A percentile compares a stretch with the other conserved stretches of the same genome.
Conservation (phyloP, 2,888 invertebrate species). For the Mimumesa dahlbomi region DNA sequence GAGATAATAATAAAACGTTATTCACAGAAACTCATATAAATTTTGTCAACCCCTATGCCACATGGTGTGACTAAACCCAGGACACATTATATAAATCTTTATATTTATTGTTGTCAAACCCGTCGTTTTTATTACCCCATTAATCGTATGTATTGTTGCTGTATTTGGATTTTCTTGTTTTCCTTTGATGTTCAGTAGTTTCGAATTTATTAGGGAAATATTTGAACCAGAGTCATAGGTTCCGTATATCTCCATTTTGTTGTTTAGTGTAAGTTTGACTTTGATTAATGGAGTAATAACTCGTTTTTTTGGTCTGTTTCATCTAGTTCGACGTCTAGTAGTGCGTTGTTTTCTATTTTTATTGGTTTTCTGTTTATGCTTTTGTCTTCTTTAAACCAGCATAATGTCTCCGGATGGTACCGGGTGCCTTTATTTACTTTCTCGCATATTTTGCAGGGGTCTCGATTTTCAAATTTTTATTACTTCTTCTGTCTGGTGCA, state of each 20-base stretch:
- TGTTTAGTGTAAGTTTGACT: slow-evolving; percentile 49
- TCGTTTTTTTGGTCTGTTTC: slow-evolving; percentile 54
- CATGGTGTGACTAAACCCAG: too few relatives aligned
- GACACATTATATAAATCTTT: too few relatives aligned
- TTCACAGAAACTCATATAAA: too few relatives aligned
- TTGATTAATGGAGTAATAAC: slow-evolving; percentile 55
- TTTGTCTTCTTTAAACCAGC: slow-evolving; percentile 47
- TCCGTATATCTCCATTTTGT: slow-evolving; percentile 32
- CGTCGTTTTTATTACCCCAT: slow-evolving; percentile 35
- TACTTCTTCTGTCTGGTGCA: slow-evolving; percentile 4
- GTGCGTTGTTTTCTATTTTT: slow-evolving; percentile 48
- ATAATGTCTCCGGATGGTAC: slow-evolving; percentile 54
- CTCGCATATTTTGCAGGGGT: slow-evolving; percentile 46
- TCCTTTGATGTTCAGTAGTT: slow-evolving; percentile 27
- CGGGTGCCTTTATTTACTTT: slow-evolving; percentile 32
- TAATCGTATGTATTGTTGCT: slow-evolving; percentile 30
- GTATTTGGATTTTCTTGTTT: slow-evolving; percentile 22
- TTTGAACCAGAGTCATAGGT: slow-evolving; percentile 61
- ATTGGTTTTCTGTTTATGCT: too few relatives aligned
- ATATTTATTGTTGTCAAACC: slow-evolving; percentile 38
- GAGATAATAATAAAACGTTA: too few relatives aligned
- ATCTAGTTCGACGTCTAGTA: slow-evolving; percentile 44
- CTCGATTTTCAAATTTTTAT: slow-evolving; percentile 13
- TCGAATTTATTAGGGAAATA: slow-evolving; percentile 54
- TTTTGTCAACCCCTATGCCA: too few relatives aligned